Evolutionary conservation across 1,140 invertebrate species (phyloP), one percentile per base, ranked within the genome.

Genomic region (Pogonomyrmex californicus): DNA sequence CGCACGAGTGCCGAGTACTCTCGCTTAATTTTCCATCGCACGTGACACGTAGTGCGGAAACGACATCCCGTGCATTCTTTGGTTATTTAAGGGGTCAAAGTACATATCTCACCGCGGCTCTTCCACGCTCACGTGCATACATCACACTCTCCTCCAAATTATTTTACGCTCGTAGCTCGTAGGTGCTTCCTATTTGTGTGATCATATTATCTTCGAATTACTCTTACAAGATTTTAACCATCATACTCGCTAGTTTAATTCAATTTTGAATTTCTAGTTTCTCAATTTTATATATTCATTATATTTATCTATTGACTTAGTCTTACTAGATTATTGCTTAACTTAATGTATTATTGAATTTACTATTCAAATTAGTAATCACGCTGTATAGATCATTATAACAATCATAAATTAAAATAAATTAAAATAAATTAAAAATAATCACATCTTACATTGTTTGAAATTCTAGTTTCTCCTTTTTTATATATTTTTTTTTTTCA

Each of bases 81-180:
- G 79, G 81, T 87, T 90, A 87, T 90, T 90, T 87, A 81, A 89
- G 87, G 87, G 88, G 88, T 88, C 75, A 81, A 63, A 85, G 87
- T 66, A 70, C 51, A 78, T 85, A 62, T 79, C 75, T 75, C 79
- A 60, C 54, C 54, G 58, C 47, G 44, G 66, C 44, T 51, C 87
- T 77, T 12, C 44, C 36, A 47, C 33, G 14, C 68, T 33, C 87
- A 58, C 79, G 65, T 76, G 78, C 51, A 78, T 60, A 68, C 86
- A 63, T 68, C 79, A 30, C 66, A 54, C 30, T 58, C 70, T 68
- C 33, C 88, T 23, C 62, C 70, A 75, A 88, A 77, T 89, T 89
- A 86, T 88, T 89, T 88, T 56, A 86, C 81, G 60, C 73, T 41
- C 30, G 73, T 41, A 77, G 14, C 54, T 82, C 51, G 51, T 82